These are phyloP conservation scores for Eilema caniola DNA, from an alignment of 2,888 invertebrate genomes.

Conservation along the genomic window DNA sequence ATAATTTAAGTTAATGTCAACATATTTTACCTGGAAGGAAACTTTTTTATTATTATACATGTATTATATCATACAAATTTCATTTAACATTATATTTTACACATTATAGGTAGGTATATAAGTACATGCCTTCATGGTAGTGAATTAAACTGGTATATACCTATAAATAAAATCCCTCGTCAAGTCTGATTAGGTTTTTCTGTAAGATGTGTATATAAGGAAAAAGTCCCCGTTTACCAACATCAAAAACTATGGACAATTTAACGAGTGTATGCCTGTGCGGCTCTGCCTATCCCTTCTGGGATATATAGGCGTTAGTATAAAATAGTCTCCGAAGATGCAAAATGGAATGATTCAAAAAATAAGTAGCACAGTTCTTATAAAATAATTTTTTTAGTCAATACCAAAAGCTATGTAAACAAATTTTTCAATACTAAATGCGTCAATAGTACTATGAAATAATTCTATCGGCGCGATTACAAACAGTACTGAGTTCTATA, in stretches of 20 bases:
- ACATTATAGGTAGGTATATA: too few relatives aligned
- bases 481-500: conserved; percentile 44
- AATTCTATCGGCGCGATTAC: conserved; percentile 41
- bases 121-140: too few relatives aligned
- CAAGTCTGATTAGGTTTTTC: too few relatives aligned
- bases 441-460: conserved; percentile 39
- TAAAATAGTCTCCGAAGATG: background rate
- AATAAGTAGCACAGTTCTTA: background rate
- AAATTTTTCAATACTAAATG: background rate
- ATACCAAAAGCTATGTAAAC: background rate
- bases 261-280: background rate
- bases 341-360: background rate
- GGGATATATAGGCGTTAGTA: background rate
- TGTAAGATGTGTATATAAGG: background rate
- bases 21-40: too few relatives aligned
- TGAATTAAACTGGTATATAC: too few relatives aligned
- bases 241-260: background rate
- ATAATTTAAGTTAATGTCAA: too few relatives aligned
- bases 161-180: too few relatives aligned
- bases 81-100: too few relatives aligned
- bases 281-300: background rate
- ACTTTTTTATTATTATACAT: too few relatives aligned
- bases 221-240: background rate
- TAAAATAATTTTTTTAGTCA: background rate
- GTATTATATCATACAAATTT: too few relatives aligned